phyloP scores from a whole-genome alignment of 2,113 vertebrate species.

The Pangasianodon gigas region DNA sequence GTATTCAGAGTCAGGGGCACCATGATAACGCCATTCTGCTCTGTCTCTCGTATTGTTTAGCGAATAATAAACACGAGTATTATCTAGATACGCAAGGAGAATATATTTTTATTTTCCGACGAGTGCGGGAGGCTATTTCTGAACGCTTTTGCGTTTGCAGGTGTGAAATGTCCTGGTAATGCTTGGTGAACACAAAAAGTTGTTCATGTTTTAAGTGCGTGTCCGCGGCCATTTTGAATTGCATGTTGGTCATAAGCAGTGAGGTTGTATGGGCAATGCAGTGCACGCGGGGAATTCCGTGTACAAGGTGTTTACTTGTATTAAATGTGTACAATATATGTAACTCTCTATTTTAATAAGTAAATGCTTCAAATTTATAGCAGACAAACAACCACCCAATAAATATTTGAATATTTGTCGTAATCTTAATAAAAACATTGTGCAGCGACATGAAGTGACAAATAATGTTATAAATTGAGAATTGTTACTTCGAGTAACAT shows the following conservation, averaged over 20 bases:
- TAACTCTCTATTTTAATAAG: neutral
- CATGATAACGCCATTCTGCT: slow-evolving; percentile 73
- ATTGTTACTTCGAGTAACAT: neutral
- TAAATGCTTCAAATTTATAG: neutral
- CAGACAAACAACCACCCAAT: neutral
- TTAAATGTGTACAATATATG: neutral
- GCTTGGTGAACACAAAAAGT: slow-evolving; percentile 51
- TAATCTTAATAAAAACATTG: neutral
- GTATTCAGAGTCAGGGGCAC: slow-evolving; percentile 72
- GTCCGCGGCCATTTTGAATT: slow-evolving; percentile 73
- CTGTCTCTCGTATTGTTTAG: slow-evolving; percentile 61
- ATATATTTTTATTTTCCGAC: neutral
- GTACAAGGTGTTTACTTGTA: neutral
- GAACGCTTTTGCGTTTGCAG: neutral
- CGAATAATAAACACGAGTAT: slow-evolving; percentile 38
- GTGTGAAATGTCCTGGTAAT: neutral
- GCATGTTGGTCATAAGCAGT: slow-evolving; percentile 68
- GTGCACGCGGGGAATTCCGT: slow-evolving; percentile 47
- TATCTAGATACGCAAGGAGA: neutral
- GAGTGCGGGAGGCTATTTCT: neutral
- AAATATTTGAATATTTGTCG: neutral
- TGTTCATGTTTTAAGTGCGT: slow-evolving; percentile 38
- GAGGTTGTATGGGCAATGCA: slow-evolving; percentile 71
- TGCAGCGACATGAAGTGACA: neutral
- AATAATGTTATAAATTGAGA: neutral